phyloP scores from a whole-genome alignment of 2,113 vertebrate genomes.

The Saimiri boliviensis region DNA sequence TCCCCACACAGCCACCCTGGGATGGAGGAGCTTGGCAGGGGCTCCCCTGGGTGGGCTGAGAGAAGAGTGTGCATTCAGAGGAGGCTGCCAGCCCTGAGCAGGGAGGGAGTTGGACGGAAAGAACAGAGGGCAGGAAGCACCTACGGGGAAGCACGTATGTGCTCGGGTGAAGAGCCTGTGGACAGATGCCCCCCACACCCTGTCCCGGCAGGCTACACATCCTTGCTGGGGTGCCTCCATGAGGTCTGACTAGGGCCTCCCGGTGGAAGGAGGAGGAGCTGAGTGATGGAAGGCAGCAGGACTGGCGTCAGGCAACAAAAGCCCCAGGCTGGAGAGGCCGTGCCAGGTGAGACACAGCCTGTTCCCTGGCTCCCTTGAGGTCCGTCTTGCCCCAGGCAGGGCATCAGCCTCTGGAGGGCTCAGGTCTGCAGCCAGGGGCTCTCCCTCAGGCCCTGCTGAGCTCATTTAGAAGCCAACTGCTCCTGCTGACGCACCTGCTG shows the following conservation, averaged over 20 bases:
- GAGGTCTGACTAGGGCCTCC: background rate
- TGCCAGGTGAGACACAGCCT: background rate
- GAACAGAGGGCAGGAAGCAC: background rate
- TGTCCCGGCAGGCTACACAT: accelerated
- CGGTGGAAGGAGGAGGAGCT: background rate
- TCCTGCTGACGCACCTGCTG: constrained; percentile 21
- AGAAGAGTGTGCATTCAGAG: accelerated
- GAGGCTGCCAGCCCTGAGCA: background rate
- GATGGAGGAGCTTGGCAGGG: background rate
- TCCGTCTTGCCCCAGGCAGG: background rate
- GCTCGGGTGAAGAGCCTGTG: background rate
- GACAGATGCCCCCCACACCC: no score
- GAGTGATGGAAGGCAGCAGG: background rate
- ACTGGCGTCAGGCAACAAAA: background rate
- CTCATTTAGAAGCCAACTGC: background rate
- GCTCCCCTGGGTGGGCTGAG: accelerated
- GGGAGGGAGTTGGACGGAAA: background rate
- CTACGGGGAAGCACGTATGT: background rate
- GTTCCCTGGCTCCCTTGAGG: background rate
- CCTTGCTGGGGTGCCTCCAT: background rate
- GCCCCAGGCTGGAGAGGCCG: background rate
- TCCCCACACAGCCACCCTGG: background rate
- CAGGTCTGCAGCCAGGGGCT: background rate
- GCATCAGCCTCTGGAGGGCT: background rate
- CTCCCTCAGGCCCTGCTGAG: background rate